phyloP scores from a whole-genome alignment of 2,888 invertebrate species.

The Dasysyrphus albostriatus region DNA sequence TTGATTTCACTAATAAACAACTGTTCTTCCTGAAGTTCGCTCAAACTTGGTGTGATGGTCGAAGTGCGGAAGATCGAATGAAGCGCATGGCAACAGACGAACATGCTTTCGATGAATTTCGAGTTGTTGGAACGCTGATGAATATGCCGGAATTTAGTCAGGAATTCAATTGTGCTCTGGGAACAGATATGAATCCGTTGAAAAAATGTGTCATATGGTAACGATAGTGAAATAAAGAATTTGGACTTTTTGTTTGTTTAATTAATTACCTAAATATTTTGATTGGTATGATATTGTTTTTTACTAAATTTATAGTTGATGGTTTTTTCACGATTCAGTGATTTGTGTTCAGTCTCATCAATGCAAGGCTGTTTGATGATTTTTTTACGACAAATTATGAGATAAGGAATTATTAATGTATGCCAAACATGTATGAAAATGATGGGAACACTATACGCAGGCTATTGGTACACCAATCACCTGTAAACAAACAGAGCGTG shows the following conservation, averaged over 20 bases:
- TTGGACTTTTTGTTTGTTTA: conserved; percentile 36
- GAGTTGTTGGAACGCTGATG: conserved; percentile 93
- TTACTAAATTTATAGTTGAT: neutral
- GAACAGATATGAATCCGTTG: conserved; percentile 92
- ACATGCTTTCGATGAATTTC: conserved; percentile 94
- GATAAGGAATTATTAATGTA: conserved; percentile 60
- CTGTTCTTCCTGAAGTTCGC: conserved; percentile 97
- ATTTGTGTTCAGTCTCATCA: conserved; percentile 34
- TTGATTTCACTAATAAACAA: conserved; percentile 94
- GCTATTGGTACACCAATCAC: neutral
- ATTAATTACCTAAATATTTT: neutral
- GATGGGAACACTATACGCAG: neutral
- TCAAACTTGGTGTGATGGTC: conserved; percentile 85
- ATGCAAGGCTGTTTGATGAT: conserved; percentile 25
- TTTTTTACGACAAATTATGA: conserved; percentile 24
- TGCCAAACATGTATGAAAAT: conserved; percentile 51
- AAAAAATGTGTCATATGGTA: conserved; percentile 96
- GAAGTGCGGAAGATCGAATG: conserved; percentile 78
- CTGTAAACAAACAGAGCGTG: conserved; percentile 42
- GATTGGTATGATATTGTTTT: conserved; percentile 17
- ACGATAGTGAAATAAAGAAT: conserved; percentile 77
- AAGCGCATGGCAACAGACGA: conserved; percentile 94
- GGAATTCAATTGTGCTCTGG: conserved; percentile 90
- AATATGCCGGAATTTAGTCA: conserved; percentile 93
- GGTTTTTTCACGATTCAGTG: conserved; percentile 31